Conservation (phyloP, 92 coral and sea anemone genomes). For the Porites cylindrica region DNA sequence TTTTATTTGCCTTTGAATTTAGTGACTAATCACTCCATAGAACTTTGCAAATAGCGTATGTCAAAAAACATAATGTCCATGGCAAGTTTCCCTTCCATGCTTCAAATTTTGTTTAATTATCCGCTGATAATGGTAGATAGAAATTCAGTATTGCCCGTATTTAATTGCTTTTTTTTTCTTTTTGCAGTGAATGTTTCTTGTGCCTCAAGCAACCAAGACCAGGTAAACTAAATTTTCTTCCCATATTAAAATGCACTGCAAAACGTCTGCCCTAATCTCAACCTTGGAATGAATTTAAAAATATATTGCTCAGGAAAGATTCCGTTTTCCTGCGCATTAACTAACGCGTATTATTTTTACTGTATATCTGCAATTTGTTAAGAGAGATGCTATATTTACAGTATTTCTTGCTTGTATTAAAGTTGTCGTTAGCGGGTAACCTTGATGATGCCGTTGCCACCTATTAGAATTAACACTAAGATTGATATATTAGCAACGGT, state of each 20-base stretch:
- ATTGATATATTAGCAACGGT: not conserved
- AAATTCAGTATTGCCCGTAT: not conserved
- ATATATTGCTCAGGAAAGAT: not conserved
- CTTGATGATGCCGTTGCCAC: not conserved
- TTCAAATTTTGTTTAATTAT: not conserved
- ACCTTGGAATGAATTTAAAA: not conserved
- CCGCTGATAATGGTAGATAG: not conserved
- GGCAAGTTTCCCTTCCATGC: not conserved
- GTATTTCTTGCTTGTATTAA: not conserved
- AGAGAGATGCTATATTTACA: not conserved
- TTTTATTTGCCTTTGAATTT: not conserved
- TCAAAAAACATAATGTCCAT: not conserved
- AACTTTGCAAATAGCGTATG: not conserved
- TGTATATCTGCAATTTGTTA: too few relatives aligned
- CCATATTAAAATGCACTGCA: not conserved
- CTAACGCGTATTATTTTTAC: too few relatives aligned
- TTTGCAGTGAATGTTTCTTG: conserved; percentile 4
- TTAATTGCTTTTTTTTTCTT: not conserved
- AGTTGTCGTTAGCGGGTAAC: not conserved
- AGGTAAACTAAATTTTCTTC: conserved; percentile 1
- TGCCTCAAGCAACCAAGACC: not conserved
- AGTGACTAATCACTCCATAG: not conserved
- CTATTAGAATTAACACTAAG: not conserved
- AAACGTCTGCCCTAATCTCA: not conserved
- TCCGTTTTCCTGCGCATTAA: not conserved